phyloP scores from a whole-genome alignment of 2,113 vertebrate species.

The Sisor rabdophorus region DNA sequence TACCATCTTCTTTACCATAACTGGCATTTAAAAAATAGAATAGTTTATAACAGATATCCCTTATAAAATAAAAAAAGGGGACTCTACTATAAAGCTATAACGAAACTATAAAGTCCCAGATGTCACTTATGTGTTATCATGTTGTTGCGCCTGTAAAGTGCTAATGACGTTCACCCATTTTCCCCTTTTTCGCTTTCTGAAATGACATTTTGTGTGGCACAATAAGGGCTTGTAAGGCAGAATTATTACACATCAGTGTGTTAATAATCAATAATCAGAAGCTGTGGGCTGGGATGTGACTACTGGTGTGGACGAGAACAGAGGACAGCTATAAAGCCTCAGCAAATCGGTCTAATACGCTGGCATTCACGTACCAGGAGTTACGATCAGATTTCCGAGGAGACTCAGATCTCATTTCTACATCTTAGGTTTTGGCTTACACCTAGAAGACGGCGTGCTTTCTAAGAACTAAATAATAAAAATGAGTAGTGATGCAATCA shows the following conservation, averaged over 20 bases:
- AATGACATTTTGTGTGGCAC: background rate
- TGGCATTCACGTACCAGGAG: background rate
- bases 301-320: constrained; percentile 12
- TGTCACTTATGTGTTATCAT: background rate
- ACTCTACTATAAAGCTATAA: too few species aligned
- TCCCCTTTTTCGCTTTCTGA: background rate
- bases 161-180: background rate
- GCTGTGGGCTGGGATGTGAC: constrained; percentile 8
- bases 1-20: too few species aligned
- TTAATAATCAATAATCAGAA: constrained; percentile 44
- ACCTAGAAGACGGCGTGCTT: background rate
- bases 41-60: too few species aligned
- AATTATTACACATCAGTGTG: background rate
- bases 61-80: too few species aligned
- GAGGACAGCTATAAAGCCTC: constrained; percentile 5
- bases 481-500: background rate
- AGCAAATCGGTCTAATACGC: background rate
- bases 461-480: background rate
- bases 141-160: background rate
- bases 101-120: background rate
- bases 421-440: background rate
- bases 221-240: background rate
- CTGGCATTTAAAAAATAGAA: too few species aligned
- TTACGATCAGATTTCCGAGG: background rate
- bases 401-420: background rate